Evolutionary conservation across 1,140 invertebrate species (phyloP), one percentile per base, ranked within the genome.

Genomic region (Halesus radiatus): DNA sequence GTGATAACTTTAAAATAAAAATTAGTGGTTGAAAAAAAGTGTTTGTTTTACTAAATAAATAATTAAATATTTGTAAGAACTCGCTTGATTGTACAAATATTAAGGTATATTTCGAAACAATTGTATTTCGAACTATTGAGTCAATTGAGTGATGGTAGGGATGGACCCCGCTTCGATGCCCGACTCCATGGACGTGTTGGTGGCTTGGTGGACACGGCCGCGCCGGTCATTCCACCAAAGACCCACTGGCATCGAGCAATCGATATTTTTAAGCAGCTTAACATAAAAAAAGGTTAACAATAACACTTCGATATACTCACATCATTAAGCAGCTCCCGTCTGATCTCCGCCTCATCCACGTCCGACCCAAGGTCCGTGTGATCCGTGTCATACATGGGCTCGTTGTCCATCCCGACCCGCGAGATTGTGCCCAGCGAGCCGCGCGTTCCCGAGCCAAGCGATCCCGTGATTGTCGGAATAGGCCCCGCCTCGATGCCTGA

Each of bases 301-400:
- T 1, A n/a, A n/a, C n/a, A 0, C 37, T 13, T 0, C 15, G 16
- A 7, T 64, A 22, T 56, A 91, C 93, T 91, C 87, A 94, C 95
- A 88, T 96, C 95, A 86, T 94, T 93, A 50, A 96, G 90, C 83
- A 96, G 89, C 86, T 94, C 93, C 80, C 94, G 88, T 53, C 93
- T 90, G 64, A 94, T 91, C 84, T 95, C 94, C 8, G 92, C 92
- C 85, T 95, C 94, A 86, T 96, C 94, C 62, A 94, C 90, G 83
- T 95, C 94, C 54, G 93, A 94, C 37, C 91, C 93, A 6, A 95
- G 89, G 87, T 94, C 94, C 7, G 94, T 95, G 84, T 94, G 93
- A 86, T 95, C 94, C 62, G 94, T 94, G 84, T 94, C 92, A 85
- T 95, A 94, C 73, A 92, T 89, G 80, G 93, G 93, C 85, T 92